Evolutionary conservation across 2,797 vertebrate species (phyloP), one percentile per base, ranked within the genome.

Genomic region (Botia kubotai): DNA sequence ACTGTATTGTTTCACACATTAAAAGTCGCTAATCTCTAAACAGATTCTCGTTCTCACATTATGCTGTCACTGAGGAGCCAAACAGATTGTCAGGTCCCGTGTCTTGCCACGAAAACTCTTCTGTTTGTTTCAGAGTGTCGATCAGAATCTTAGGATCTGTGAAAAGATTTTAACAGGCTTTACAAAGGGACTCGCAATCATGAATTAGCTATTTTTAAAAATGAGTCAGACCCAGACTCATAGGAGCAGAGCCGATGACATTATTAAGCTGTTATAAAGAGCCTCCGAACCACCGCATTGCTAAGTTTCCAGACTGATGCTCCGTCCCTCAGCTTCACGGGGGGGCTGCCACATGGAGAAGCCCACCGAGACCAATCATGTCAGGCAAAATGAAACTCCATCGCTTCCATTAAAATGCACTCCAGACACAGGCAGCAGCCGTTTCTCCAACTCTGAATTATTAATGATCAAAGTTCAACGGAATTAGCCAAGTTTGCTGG

Each of bases 401-500:
- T 63, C n/a, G 26, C 57, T 57, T 60, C n/a, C 26, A n/a, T 12
- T 26, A 63, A 72, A 72, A 79, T 43, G 50, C 13, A 58, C 78
- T 66, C 16, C 62, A 80, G 71, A 74, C 62, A 68, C 62, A 74
- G 52, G 78, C 70, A 67, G 48, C 3, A 5, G 62, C 66, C 13
- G 17, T 81, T 67, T 33, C 36, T 67, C 69, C 72, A 57, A 58
- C 60, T 72, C 23, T 80, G 70, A 80, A 84, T 91, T 89, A 90
- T 89, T 91, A 91, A 92, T 91, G 85, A 88, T 85, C 84, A 70
- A 74, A 85, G 86, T 86, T 91, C 43, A 82, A 58, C 77, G 67
- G 75, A 86, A 90, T 90, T 86, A 89, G 85, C 89, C 3, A 55
- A 70, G 72, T 84, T 84, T 77, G 48, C 43, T 57, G 78, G 74